Percentiles rank a stretch among this genome's conserved stretches.
Evolutionary conservation across 2,113 vertebrate genomes (phyloP).

Genomic region (Grammomys surdaster): DNA sequence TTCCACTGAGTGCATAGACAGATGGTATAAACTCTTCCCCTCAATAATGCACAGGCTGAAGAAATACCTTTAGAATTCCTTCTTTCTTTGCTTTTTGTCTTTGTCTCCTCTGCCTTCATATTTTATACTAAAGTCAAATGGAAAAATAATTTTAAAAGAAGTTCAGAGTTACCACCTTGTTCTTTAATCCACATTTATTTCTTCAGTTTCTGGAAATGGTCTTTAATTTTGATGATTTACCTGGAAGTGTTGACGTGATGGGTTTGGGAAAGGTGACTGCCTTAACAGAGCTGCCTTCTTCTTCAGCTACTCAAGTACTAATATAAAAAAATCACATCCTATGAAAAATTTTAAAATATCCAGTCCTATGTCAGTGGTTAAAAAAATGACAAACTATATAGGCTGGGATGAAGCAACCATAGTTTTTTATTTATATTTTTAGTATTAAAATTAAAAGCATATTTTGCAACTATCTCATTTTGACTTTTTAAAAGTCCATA

Average conservation of each 20-base stretch:
- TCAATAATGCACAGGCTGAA: background rate
- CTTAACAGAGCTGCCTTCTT: conserved; percentile 7
- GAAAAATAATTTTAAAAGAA: background rate
- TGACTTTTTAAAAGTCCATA: conserved; percentile 74
- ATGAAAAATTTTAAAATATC: conserved; percentile 34
- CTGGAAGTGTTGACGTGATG: background rate
- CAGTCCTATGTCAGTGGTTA: background rate
- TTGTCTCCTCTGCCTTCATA: background rate
- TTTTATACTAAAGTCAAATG: conserved; percentile 12
- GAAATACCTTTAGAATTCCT: background rate
- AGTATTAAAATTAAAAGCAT: conserved; percentile 78
- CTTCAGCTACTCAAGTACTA: background rate
- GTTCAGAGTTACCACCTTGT: background rate
- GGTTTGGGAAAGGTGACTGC: background rate
- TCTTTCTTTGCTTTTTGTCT: background rate
- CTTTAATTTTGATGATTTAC: conserved; percentile 49
- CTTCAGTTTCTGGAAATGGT: conserved; percentile 17
- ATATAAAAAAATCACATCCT: conserved; percentile 16
- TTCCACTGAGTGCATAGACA: background rate
- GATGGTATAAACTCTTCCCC: background rate
- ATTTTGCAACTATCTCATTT: conserved; percentile 75
- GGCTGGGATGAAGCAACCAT: background rate
- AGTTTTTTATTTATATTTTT: conserved; percentile 63
- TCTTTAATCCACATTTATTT: conserved; percentile 26
- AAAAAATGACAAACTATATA: conserved; percentile 48